Base-by-base conservation (phyloP, 2,888 invertebrate species). In the Stomorhina lunata region DNA sequence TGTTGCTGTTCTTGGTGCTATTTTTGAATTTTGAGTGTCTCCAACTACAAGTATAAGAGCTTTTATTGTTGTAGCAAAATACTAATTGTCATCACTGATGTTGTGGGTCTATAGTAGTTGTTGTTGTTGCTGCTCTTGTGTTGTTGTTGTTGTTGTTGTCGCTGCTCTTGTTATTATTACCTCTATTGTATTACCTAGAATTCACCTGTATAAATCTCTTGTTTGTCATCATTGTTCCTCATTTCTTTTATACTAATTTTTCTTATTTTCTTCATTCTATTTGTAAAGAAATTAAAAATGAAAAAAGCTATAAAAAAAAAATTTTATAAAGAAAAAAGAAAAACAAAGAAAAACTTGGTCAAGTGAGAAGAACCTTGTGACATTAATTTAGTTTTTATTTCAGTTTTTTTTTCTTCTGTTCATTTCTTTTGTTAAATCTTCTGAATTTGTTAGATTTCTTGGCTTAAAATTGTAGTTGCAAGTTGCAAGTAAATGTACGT, bases 281-380 rank as follows among this genome's bases (percentile, higher is more conserved):
- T 80, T 65, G 17, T 63, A 69, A 63, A 80, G 73, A 75, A 68
- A 80, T 63, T 71, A 78, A 71, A 78, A 79, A 79, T 63, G 12
- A 72, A 65, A 61, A 76, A 27, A 20, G 10, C 6, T 3, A 10
- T 4, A 29, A 27, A 53, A 76, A 59, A 59, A 59, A 15, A 37
- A 32, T 10, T 7, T 27, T 22, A 57, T 27, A 59, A 71, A 20
- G 40, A 59, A 32, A 25, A 10, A 55, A 63, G 53, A 37, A 37
- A 68, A 61, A 59, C 48, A 75, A 79, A 71, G 63, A 81, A 72
- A 84, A 86, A 85, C 80, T 86, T 86, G 85, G 86, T 86, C 86
- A 86, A 86, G 86, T 84, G 82, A 79, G 61, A 84, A 85, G 84
- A 86, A 86, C 86, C 85, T 85, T 86, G 85, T 85, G 85, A 85